phyloP scores from a whole-genome alignment of 2,113 vertebrate genomes.

The Bos javanicus region DNA sequence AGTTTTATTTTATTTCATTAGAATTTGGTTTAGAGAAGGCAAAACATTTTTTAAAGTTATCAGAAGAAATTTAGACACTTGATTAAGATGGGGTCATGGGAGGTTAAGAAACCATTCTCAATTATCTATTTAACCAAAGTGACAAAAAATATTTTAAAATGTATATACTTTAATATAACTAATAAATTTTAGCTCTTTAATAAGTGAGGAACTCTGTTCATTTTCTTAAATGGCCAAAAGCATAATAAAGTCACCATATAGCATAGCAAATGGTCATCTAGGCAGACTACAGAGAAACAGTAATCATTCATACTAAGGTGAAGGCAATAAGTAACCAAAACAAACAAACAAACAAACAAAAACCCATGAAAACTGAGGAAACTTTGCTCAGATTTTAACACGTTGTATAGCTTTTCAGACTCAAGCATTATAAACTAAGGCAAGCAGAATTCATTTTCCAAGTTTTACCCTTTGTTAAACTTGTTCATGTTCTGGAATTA shows the following conservation, averaged over 20 bases:
- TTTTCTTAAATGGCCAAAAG: not conserved
- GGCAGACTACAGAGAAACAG: conserved; percentile 1
- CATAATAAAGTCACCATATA: not conserved
- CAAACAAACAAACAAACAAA: not conserved
- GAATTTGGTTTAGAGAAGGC: not conserved
- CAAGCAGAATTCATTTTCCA: conserved; percentile 12
- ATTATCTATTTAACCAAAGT: not conserved
- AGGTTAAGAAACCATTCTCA: not conserved
- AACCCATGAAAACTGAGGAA: not conserved
- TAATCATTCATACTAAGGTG: not conserved
- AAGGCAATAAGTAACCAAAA: not conserved
- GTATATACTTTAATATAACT: not conserved
- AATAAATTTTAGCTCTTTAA: not conserved
- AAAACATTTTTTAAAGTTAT: not conserved
- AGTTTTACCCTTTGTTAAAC: not conserved
- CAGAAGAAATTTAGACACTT: not conserved
- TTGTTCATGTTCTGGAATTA: not conserved
- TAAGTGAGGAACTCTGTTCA: not conserved
- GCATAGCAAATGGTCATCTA: not conserved
- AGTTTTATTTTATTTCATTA: not conserved
- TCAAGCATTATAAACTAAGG: not conserved
- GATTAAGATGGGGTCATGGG: not conserved
- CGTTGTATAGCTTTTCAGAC: not conserved
- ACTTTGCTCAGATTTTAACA: not conserved
- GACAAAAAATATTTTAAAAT: not conserved